Evolutionary conservation across 2,888 invertebrate genomes (phyloP), one percentile per base, ranked within the genome.

Genomic region (Cephus runcator): DNA sequence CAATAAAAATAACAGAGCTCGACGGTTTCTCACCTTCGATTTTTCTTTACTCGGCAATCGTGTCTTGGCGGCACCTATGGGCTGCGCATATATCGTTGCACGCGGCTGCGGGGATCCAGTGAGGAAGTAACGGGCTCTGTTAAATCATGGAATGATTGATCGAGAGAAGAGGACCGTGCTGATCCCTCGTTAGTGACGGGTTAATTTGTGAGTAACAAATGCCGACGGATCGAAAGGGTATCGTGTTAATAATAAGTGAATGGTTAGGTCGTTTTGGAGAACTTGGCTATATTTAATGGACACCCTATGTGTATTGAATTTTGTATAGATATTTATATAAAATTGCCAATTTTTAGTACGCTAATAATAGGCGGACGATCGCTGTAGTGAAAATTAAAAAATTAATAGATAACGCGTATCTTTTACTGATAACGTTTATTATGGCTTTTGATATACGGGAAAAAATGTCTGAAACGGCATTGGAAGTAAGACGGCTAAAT

Each of bases 131-230:
- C 56, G 56, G 56, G 56, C 56, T 56, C 56, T 56, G 56, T 56
- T 56, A 15, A 71, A 71, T 31, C 71, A 71, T 12, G 71, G 34
- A 31, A 34, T 71, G 71, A 71, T 71, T 34, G 71, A 71, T 71
- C 71, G 71, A 71, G 31, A 31, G 71, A 23, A 34, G 71, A 71
- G 71, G 34, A 71, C 31, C 34, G 12, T 15, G 34, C 56, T 73
- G 34, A 31, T 34, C 75, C 35, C 69, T 69, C 23, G 36, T 34
- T n/a, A 33, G 40, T 36, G 69, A 71, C 71, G 71, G 71, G 71
- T 71, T 36, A 34, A 75, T 69, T 77, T 74, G 34, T 75, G 77
- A 77, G 69, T 75, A 69, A 75, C 69, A 69, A 69, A 34, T 33
- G 34, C 33, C 35, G 35, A 77, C 69, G 33, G 74, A 77, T n/a